These are phyloP conservation scores for Pristionchus exspectatus DNA, from an alignment of 2,888 invertebrate species.

Conservation along the genomic window DNA sequence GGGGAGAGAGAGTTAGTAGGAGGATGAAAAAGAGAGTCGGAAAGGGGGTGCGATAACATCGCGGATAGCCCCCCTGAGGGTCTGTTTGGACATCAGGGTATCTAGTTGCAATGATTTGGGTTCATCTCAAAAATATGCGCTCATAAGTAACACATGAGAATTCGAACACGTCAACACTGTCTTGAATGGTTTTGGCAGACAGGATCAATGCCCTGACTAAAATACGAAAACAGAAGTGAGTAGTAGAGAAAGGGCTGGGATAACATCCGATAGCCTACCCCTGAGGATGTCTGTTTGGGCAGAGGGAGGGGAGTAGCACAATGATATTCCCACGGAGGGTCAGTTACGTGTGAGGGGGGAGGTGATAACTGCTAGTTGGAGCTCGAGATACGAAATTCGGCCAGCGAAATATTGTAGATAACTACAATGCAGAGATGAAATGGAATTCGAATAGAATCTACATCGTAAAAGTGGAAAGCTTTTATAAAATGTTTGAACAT, in stretches of 20 bases:
- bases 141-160: too few relatives aligned
- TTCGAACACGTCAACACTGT: too few relatives aligned
- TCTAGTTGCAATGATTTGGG: background rate
- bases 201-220: too few relatives aligned
- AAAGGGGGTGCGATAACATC: background rate
- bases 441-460: background rate
- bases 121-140: too few relatives aligned
- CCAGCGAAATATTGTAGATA: background rate
- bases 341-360: slow-evolving; percentile 32
- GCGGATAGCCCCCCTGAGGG: background rate
- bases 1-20: background rate
- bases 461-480: background rate
- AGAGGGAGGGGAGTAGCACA: background rate
- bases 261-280: slow-evolving; percentile 10
- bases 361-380: background rate
- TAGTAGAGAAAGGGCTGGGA: background rate
- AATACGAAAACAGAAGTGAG: background rate
- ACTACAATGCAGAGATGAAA: background rate
- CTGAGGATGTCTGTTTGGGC: background rate
- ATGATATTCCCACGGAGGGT: slow-evolving; percentile 2
- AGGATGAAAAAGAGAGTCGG: slow-evolving; percentile 24
- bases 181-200: too few relatives aligned
- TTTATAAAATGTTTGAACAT: background rate
- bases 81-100: background rate
- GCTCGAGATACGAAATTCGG: background rate